Base-by-base conservation (phyloP, 2,113 vertebrate genomes). In the Candoia aspera region DNA sequence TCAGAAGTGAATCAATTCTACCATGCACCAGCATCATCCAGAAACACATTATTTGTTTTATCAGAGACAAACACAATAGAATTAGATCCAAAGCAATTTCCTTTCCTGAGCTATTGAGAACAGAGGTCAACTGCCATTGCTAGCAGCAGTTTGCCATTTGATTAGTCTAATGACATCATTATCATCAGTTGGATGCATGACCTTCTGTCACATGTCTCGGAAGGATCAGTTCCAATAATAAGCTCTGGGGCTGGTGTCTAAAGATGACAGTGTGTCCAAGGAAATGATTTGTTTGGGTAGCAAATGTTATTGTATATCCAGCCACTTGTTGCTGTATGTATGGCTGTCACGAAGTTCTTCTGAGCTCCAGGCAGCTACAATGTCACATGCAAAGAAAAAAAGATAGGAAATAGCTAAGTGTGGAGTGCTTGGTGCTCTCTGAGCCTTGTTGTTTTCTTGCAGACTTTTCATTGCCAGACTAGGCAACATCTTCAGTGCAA, bases 1-100 rank as follows among this genome's bases (percentile, higher is more conserved):
- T 60, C 60, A 58, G 85, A 62, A 58, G 53, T 54, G 53, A 87
- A 59, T 87, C 54, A 92, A n/a, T 46, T 58, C 68, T 33, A 29
- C 73, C 42, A 49, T 23, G 13, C 12, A 59, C 19, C 55, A 26
- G 57, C 53, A 3, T 55, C 4, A 21, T 29, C 57, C 46, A 3
- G n/a, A 62, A 92, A 84, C 8, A 49, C 49, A 62, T 54, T 89
- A 85, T 84, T 84, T 29, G 5, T 19, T 58, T 62, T 84, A 62
- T 9, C 54, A 17, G 42, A 64, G 91, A 88, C 57, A 59, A 84
- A 84, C 19, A 57, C 68, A 84, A 92, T 89, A 88, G 86, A 88
- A n/a, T 84, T 88, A 84, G 29, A 33, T 60, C 46, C 42, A 37
- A 42, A 88, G 64, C 91, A 60, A 89, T 89, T 92, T 92, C 73